phyloP scores from a whole-genome alignment of 2,113 vertebrate species.

The Antechinus flavipes region DNA sequence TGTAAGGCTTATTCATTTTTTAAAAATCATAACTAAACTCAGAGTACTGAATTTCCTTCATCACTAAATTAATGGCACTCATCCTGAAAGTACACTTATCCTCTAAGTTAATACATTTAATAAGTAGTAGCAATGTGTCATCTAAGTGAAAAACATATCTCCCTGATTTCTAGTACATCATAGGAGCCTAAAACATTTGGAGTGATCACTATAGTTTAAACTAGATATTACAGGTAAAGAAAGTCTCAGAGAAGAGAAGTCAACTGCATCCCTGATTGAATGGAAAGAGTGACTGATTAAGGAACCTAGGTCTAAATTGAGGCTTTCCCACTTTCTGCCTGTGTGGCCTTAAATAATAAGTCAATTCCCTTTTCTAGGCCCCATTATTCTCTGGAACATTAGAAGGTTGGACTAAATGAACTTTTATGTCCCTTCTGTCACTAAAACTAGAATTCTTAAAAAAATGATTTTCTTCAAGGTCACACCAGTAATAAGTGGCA shows the following conservation, averaged over 20 bases:
- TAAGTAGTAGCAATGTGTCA: not conserved
- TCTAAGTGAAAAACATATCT: not conserved
- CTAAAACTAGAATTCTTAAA: not conserved
- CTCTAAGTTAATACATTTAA: not conserved
- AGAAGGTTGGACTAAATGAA: not conserved
- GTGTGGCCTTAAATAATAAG: not conserved
- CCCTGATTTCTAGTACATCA: not conserved
- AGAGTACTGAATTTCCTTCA: conserved; percentile 58
- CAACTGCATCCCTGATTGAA: not conserved
- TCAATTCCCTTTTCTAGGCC: not conserved
- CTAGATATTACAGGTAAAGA: not conserved
- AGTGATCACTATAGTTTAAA: not conserved
- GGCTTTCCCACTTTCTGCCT: not conserved
- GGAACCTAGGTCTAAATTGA: not conserved
- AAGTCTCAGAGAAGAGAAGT: not conserved
- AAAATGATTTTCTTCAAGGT: not conserved
- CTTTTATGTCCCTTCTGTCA: not conserved
- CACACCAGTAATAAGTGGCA: not conserved
- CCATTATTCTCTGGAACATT: not conserved
- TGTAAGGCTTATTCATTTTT: conserved; percentile 80
- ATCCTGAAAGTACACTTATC: not conserved
- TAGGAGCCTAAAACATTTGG: not conserved
- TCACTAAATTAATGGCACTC: conserved; percentile 32
- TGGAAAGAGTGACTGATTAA: not conserved
- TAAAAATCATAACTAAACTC: conserved; percentile 74